These are phyloP conservation scores for Zoanthus solanderi DNA, from an alignment of 92 coral and sea anemone genomes.

Conservation along the genomic window DNA sequence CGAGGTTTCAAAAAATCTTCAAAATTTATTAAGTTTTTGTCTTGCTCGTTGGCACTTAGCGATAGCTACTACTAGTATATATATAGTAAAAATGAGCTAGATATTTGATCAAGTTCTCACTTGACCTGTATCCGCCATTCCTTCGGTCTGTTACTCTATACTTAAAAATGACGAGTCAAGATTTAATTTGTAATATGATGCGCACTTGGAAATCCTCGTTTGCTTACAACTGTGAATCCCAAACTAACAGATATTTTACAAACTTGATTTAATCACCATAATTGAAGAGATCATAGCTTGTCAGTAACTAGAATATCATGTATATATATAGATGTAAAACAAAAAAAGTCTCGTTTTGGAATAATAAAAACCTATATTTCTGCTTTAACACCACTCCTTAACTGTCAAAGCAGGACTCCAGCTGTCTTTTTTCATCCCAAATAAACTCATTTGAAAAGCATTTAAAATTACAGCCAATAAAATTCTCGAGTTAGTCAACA, in stretches of 20 bases:
- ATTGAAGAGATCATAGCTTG: background rate
- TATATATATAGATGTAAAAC: background rate
- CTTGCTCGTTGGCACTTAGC: too few relatives aligned
- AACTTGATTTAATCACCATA: background rate
- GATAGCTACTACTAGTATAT: too few relatives aligned
- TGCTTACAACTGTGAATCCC: background rate
- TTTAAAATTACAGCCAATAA: conserved; percentile 1
- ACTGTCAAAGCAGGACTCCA: background rate
- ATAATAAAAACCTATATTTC: background rate
- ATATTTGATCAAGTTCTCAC: too few relatives aligned
- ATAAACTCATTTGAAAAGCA: conserved; percentile 6
- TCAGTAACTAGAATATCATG: background rate
- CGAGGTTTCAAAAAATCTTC: too few relatives aligned
- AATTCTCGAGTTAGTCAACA: background rate
- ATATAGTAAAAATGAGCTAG: too few relatives aligned
- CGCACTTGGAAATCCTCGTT: conserved; percentile 10
- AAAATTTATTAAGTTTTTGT: too few relatives aligned
- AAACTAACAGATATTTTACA: background rate
- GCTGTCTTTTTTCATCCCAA: background rate
- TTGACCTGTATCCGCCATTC: background rate
- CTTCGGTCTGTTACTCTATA: background rate
- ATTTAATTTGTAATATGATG: background rate
- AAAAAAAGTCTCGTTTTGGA: background rate
- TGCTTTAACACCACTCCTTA: conserved; percentile 7
- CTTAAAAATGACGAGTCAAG: background rate